Percentiles rank a stretch among this genome's conserved stretches.
phyloP scores from a whole-genome alignment of 2,113 vertebrate genomes.

The Deroptyus accipitrinus region DNA sequence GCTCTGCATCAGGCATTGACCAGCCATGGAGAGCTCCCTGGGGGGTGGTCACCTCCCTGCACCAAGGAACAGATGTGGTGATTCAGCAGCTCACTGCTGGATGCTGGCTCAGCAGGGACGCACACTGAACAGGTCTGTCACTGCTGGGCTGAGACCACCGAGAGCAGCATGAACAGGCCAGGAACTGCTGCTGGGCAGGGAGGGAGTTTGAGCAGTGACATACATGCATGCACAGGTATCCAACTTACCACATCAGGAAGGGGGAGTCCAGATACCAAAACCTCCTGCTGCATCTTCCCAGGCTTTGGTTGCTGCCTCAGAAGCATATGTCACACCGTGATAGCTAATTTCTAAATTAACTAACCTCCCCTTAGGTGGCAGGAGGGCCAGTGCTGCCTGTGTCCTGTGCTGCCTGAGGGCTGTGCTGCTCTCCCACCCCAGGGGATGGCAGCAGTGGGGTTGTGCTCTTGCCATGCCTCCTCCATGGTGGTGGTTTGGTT shows the following conservation, averaged over 20 bases:
- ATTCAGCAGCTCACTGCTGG: background rate
- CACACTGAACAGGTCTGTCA: background rate
- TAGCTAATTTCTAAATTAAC: background rate
- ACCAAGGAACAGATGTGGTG: background rate
- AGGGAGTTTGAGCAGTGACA: background rate
- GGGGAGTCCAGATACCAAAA: background rate
- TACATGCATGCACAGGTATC: background rate
- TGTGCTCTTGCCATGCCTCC: background rate
- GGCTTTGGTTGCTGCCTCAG: background rate
- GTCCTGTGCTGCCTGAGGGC: fast-evolving
- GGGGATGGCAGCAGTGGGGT: background rate
- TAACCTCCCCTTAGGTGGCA: background rate
- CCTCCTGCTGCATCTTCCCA: background rate
- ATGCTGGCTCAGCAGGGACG: background rate
- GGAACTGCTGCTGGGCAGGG: background rate
- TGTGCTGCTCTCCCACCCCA: background rate
- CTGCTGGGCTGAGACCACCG: background rate
- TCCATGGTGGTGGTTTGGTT: background rate
- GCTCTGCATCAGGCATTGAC: background rate
- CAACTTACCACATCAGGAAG: background rate
- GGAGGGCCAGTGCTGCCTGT: background rate
- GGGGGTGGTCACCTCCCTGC: background rate
- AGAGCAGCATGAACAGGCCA: background rate
- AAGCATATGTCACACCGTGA: background rate
- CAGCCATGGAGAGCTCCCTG: background rate